Evolutionary conservation across 1,140 invertebrate genomes (phyloP).

Genomic region (Octopus sinensis): DNA sequence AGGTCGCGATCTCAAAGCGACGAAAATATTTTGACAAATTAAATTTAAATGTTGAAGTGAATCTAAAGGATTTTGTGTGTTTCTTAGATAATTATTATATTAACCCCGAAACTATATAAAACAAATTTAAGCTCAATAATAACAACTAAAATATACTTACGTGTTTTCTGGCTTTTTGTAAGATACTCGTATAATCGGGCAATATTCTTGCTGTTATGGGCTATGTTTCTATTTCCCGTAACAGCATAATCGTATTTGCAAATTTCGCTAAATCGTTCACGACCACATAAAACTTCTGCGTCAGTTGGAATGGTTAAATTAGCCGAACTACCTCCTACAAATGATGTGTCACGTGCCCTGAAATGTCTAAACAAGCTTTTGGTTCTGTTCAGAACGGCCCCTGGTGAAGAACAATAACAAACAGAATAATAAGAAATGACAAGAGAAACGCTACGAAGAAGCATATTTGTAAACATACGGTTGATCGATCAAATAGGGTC

Average conservation of each 20-base stretch:
- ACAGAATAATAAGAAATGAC: neutral
- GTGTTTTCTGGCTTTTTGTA: slow-evolving; percentile 4
- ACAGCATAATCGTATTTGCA: slow-evolving; percentile 21
- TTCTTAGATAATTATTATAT: neutral
- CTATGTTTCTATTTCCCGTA: slow-evolving; percentile 14
- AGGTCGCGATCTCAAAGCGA: neutral
- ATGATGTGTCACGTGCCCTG: neutral
- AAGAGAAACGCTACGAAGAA: neutral
- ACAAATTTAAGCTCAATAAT: neutral
- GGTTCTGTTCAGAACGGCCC: neutral
- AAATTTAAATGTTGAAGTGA: neutral
- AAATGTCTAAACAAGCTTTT: slow-evolving; percentile 19
- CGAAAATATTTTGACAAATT: neutral
- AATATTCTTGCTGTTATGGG: slow-evolving; percentile 1
- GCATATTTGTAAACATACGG: too few relatives aligned
- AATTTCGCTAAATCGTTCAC: neutral
- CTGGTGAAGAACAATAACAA: slow-evolving; percentile 11
- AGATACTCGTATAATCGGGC: neutral
- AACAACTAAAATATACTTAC: slow-evolving; percentile 11
- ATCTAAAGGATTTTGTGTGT: neutral
- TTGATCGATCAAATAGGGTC: neutral
- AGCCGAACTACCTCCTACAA: neutral
- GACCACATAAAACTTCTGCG: neutral
- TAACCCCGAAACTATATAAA: neutral
- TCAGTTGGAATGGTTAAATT: neutral